Evolutionary conservation across 2,797 vertebrate species (phyloP), one percentile per base, ranked within the genome.

Genomic region (Muraenolepis orangiensis): DNA sequence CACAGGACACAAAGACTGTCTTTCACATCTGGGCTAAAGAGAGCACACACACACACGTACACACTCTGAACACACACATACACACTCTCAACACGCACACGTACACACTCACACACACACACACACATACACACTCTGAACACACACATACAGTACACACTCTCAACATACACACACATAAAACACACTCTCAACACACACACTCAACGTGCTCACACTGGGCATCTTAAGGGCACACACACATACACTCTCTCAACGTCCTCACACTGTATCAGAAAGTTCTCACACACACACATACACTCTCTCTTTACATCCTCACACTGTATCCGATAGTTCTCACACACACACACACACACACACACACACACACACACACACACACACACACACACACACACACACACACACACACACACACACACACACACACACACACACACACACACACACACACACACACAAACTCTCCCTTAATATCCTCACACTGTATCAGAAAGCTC

Each of bases 21-120:
- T 93, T 95, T 95, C 90, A 94, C 90, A 89, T 89, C 83, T 88
- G 82, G 89, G 87, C 89, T 92, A 82, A 86, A 86, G 88, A 85
- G 77, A 86, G 87, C n/a, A 86, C 90, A 91, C 82, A 88, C 79
- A 84, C 86, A 90, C 89, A 82, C 86, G 78, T 82, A 87, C 84
- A 91, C 88, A 90, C 61, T 28, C 61, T 26, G 16, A 26, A 66
- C 42, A 51, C 42, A 51, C 42, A 51, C 42, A 14, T 18, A 18
- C 42, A 51, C n/a, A n/a, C n/a, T n/a, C n/a, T n/a, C n/a, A n/a
- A n/a, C n/a, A 13, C 40, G 13, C 81, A 79, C 66, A 68, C 28
- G 31, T 32, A 68, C 31, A 68, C 66, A 29, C 82, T 76, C 80
- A 57, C 69, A 77, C 82, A 88, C 73, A 84, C 84, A 90, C 85